Base-by-base conservation (phyloP, 2,888 invertebrate genomes). In the Temnothorax rugatulus region DNA sequence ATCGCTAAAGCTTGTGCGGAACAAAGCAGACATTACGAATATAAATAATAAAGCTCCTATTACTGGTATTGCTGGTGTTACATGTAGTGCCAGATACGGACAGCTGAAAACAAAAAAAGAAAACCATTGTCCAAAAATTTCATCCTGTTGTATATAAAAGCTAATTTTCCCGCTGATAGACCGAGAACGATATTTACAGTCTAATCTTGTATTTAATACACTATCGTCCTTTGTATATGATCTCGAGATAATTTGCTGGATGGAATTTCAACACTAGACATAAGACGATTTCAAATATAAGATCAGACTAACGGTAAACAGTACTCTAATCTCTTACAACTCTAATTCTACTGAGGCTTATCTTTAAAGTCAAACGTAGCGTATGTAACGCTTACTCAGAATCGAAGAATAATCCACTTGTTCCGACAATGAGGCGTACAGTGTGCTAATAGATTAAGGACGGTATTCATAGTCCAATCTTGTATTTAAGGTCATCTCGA, bases 341-440 rank as follows among this genome's bases (percentile, higher is more conserved):
- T 18, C n/a, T 25, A 64, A 44, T 15, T 25, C 0, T 15, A 66
- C 1, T 0, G 25, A 44, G 2, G 4, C 34, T 68, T 21, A 21
- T 29, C 7, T 25, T 41, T 41, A 1, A 68, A 0, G n/a, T 15
- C 29, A 64, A 34, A 66, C 15, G 2, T 13, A 64, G 13, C 29
- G 8, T 1, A 25, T 21, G 21, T 50, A 66, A 61, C 21, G 83
- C 97, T 97, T 96, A 98, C 98, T 99, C 99, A 96, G 98, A 99
- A 91, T 97, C 97, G 96, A 99, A 99, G 96, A 99, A 99, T 93
- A 99, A 96, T 93, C 97, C 97, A 95, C 98, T 98, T 87, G 99
- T 99, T 95, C 97, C 97, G 90, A 98, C 97, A 93, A 99, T 98
- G 90, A 99, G 97, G 94, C 97, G 97, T 94, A 99, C 97, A 93